Conservation (phyloP, 2,113 vertebrate species). For the Mohoua ochrocephala region DNA sequence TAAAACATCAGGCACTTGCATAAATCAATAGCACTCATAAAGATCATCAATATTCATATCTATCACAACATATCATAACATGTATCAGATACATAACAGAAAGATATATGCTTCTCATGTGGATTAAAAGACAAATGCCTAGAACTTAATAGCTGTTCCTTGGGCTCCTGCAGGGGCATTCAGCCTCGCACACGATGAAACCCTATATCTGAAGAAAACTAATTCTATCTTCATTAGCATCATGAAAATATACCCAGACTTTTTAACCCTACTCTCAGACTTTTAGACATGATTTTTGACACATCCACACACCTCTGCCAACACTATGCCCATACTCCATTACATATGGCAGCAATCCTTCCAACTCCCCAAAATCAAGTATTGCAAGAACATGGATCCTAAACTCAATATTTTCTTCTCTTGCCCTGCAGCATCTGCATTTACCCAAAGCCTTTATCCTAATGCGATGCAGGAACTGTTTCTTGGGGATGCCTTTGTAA, state of each 20-base stretch:
- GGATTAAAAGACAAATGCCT: background rate
- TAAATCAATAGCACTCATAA: background rate
- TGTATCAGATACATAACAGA: background rate
- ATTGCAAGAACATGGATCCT: rapidly evolving
- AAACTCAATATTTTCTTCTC: background rate
- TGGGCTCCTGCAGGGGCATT: background rate
- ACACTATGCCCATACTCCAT: background rate
- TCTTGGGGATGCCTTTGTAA: background rate
- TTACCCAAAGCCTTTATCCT: background rate
- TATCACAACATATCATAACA: background rate
- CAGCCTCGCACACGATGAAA: background rate
- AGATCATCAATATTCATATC: background rate
- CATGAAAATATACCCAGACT: background rate
- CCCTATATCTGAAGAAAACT: background rate
- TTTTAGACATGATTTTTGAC: background rate
- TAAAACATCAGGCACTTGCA: background rate
- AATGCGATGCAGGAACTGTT: background rate
- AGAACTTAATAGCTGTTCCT: background rate
- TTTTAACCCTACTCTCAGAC: background rate
- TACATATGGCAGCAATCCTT: background rate
- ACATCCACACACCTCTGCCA: background rate
- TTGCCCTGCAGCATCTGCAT: background rate
- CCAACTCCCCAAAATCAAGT: background rate
- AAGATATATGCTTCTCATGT: background rate
- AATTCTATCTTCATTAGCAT: background rate